These are phyloP conservation scores for Xanthorhoe spadicearia DNA, from an alignment of 2,888 invertebrate species.

Conservation along the genomic window DNA sequence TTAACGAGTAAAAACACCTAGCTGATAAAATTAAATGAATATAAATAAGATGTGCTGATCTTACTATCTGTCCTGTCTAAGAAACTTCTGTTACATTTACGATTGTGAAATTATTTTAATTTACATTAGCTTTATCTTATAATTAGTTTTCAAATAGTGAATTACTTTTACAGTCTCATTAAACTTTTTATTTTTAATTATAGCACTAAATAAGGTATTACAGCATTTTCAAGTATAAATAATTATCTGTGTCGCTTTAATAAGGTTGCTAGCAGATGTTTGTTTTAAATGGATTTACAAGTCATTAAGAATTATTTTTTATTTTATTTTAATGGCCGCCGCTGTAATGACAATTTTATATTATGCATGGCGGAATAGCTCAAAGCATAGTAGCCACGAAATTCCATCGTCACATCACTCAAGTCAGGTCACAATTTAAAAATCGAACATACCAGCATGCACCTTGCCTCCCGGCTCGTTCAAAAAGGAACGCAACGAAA, in stretches of 20 bases:
- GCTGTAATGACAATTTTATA: constrained; percentile 12
- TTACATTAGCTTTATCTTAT: not conserved
- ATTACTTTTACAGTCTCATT: not conserved
- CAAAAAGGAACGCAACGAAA: constrained; percentile 71
- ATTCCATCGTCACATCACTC: constrained; percentile 68
- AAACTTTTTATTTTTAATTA: not conserved
- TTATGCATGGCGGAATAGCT: constrained; percentile 24
- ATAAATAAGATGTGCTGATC: too few relatives aligned
- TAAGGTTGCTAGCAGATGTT: constrained; percentile 25
- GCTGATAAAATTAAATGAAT: too few relatives aligned
- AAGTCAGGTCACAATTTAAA: constrained; percentile 74
- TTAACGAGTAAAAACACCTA: too few relatives aligned
- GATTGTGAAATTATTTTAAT: not conserved
- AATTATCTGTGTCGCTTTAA: constrained; percentile 9
- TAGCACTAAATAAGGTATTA: not conserved
- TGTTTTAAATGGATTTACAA: constrained; percentile 21
- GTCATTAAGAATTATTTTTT: constrained; percentile 21
- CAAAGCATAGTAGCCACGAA: constrained; percentile 34
- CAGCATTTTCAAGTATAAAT: constrained; percentile 13
- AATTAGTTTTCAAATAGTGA: not conserved
- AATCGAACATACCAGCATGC: constrained; percentile 69
- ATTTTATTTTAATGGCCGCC: constrained; percentile 37
- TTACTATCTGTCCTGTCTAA: too few relatives aligned
- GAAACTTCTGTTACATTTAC: not conserved
- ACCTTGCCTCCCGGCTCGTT: constrained; percentile 82